phyloP scores from a whole-genome alignment of 1,140 invertebrate species.

The Heliconius hermathena region DNA sequence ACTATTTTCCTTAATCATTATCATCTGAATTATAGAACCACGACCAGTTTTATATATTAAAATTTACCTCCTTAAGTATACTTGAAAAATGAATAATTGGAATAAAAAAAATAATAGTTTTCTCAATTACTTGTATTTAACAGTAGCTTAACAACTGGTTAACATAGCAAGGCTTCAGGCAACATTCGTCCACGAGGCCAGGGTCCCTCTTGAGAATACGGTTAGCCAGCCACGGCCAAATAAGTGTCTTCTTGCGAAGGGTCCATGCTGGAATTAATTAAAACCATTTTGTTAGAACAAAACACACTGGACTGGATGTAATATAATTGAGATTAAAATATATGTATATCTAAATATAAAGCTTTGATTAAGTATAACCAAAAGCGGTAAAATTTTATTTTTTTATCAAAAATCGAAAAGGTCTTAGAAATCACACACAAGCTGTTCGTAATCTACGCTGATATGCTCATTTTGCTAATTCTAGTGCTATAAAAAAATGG shows the following conservation, averaged over 20 bases:
- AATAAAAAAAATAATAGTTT: background rate
- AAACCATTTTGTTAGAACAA: background rate
- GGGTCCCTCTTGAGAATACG: background rate
- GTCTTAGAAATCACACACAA: too few relatives aligned
- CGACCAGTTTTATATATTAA: background rate
- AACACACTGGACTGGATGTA: background rate
- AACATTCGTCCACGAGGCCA: conserved; percentile 3
- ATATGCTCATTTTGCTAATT: too few relatives aligned
- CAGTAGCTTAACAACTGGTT: background rate
- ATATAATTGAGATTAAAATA: background rate
- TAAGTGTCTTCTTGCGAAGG: background rate
- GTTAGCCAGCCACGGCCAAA: background rate
- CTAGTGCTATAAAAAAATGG: too few relatives aligned
- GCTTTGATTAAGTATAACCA: too few relatives aligned
- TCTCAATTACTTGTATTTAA: background rate
- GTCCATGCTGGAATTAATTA: background rate
- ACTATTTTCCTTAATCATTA: too few relatives aligned
- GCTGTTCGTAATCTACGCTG: too few relatives aligned
- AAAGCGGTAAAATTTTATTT: too few relatives aligned
- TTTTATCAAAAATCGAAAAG: too few relatives aligned
- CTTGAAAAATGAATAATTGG: background rate
- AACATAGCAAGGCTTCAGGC: background rate
- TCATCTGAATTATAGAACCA: too few relatives aligned
- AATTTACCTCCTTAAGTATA: too few relatives aligned
- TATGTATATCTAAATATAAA: too few relatives aligned